phyloP scores from a whole-genome alignment of 2,113 vertebrate genomes.

The Glareola pratincola region DNA sequence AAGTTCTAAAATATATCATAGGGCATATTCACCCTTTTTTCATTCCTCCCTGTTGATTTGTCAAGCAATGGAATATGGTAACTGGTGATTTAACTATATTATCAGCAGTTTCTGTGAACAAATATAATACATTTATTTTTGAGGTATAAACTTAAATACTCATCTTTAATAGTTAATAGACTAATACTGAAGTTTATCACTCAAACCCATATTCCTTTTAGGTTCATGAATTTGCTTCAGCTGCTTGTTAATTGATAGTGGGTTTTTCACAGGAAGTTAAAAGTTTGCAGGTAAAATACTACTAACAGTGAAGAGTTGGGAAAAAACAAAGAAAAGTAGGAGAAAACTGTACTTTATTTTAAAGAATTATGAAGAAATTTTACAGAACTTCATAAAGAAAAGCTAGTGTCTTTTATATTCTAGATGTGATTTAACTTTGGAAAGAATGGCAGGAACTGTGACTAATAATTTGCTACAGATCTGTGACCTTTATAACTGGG shows the following conservation, averaged over 20 bases:
- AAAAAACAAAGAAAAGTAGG: background rate
- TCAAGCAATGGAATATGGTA: background rate
- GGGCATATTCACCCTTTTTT: background rate
- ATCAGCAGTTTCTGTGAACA: background rate
- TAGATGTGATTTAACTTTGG: background rate
- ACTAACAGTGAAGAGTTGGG: background rate
- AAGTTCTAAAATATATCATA: background rate
- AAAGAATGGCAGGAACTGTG: background rate
- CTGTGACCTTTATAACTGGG: background rate
- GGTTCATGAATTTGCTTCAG: background rate
- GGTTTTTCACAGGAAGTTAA: background rate
- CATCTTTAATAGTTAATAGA: background rate
- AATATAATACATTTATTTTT: background rate
- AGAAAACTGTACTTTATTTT: background rate
- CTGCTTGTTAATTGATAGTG: background rate
- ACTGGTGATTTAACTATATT: background rate
- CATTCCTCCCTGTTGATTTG: background rate
- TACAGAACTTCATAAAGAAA: background rate
- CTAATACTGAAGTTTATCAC: background rate
- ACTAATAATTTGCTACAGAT: background rate
- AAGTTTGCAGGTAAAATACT: background rate
- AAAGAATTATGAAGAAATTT: background rate
- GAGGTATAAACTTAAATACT: background rate
- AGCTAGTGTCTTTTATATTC: background rate
- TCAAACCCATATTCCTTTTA: background rate